phyloP scores from a whole-genome alignment of 2,888 invertebrate species.

The Heliconius aoede region DNA sequence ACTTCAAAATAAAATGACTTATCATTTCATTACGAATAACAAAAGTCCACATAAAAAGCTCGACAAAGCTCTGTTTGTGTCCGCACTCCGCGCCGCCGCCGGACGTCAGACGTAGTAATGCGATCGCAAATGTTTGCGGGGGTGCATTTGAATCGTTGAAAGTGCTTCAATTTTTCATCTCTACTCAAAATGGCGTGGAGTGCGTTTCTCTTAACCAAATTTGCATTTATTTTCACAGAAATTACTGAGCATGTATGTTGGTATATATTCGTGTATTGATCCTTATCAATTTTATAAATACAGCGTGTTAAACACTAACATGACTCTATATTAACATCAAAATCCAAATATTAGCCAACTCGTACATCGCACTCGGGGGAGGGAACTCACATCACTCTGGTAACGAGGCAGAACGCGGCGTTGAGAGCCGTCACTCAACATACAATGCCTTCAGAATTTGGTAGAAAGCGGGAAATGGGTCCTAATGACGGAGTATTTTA shows the following conservation, averaged over 20 bases:
- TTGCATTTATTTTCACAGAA: slow-evolving; percentile 9
- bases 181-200: slow-evolving; percentile 15
- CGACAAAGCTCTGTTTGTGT: slow-evolving; percentile 12
- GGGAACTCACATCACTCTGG: too few relatives aligned
- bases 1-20: background rate
- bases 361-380: too few relatives aligned
- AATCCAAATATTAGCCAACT: too few relatives aligned
- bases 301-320: too few relatives aligned
- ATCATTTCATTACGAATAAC: background rate
- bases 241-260: background rate
- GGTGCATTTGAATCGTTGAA: slow-evolving; percentile 31
- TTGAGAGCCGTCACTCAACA: background rate
- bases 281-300: background rate
- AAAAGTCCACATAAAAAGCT: slow-evolving; percentile 4
- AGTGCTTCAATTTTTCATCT: slow-evolving; percentile 32
- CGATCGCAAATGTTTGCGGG: slow-evolving; percentile 36
- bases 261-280: background rate
- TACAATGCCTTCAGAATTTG: background rate
- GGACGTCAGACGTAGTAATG: slow-evolving; percentile 34
- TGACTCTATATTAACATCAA: too few relatives aligned
- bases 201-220: slow-evolving; percentile 6
- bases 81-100: background rate
- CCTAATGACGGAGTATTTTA: background rate
- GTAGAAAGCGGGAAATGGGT: background rate
- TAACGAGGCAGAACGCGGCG: background rate